Evolutionary conservation across 1,140 invertebrate species (phyloP).

Genomic region (Oryctes rhinoceros): DNA sequence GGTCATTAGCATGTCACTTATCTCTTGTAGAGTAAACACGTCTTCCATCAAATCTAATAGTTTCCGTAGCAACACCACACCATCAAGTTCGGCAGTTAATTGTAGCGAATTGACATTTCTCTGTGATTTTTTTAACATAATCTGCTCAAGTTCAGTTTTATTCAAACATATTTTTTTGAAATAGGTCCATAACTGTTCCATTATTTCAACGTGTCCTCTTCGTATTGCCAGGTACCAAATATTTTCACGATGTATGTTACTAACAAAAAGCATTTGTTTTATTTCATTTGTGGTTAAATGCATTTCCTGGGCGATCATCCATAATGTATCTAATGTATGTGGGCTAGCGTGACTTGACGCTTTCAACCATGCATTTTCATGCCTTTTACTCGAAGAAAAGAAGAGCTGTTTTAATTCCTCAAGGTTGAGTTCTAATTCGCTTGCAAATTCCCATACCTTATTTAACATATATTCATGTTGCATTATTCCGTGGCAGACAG

Average conservation of each 20-base stretch:
- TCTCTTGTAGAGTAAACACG: background rate
- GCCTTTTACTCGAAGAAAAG: background rate
- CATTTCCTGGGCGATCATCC: background rate
- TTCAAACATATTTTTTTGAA: background rate
- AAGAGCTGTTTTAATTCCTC: background rate
- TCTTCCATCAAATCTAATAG: background rate
- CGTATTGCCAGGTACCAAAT: background rate
- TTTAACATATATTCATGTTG: background rate
- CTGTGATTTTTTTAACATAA: background rate
- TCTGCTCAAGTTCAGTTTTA: background rate
- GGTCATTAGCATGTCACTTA: slow-evolving; percentile 13
- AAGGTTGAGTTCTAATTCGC: background rate
- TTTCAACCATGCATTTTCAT: background rate
- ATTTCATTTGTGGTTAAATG: background rate
- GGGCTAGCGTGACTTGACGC: background rate
- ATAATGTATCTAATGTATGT: background rate
- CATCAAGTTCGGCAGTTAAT: background rate
- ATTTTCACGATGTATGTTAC: background rate
- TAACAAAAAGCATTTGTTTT: background rate
- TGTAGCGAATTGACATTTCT: background rate
- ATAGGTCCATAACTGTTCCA: background rate
- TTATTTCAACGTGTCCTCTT: background rate
- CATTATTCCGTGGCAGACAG: background rate
- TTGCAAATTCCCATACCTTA: background rate
- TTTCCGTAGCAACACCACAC: background rate